These are phyloP conservation scores for Cairina moschata DNA, from an alignment of 2,113 vertebrate genomes.

Conservation along the genomic window DNA sequence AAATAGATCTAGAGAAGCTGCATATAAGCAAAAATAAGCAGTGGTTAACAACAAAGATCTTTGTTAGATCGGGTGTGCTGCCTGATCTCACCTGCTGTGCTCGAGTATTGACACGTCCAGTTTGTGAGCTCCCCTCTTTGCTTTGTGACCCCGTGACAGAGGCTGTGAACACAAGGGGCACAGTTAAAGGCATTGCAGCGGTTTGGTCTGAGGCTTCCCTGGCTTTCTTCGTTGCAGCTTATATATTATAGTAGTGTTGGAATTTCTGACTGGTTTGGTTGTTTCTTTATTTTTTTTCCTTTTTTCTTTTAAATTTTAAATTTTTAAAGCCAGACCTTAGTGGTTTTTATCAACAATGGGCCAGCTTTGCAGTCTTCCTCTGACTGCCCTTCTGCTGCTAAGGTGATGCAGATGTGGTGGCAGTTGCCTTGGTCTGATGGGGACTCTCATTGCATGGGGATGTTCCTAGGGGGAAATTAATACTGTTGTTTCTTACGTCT, in stretches of 20 bases:
- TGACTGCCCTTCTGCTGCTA: not conserved
- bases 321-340: not conserved
- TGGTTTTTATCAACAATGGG: not conserved
- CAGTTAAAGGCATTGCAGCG: slow-evolving; percentile 7
- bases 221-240: not conserved
- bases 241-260: not conserved
- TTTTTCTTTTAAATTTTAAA: not conserved
- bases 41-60: not conserved
- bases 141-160: not conserved
- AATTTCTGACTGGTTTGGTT: not conserved
- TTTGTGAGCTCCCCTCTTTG: slow-evolving; percentile 4
- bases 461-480: not conserved
- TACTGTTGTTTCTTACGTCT: not conserved
- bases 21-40: slow-evolving; percentile 19
- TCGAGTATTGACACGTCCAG: not conserved
- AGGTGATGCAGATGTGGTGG: not conserved
- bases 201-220: not conserved
- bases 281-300: not conserved
- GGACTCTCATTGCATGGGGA: not conserved
- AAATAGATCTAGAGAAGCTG: not conserved
- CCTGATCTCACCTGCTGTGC: slow-evolving; percentile 13
- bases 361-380: not conserved
- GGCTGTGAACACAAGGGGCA: not conserved
- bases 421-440: not conserved
- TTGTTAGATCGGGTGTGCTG: not conserved